phyloP scores from a whole-genome alignment of 1,140 invertebrate genomes.

The Aplysia californica region DNA sequence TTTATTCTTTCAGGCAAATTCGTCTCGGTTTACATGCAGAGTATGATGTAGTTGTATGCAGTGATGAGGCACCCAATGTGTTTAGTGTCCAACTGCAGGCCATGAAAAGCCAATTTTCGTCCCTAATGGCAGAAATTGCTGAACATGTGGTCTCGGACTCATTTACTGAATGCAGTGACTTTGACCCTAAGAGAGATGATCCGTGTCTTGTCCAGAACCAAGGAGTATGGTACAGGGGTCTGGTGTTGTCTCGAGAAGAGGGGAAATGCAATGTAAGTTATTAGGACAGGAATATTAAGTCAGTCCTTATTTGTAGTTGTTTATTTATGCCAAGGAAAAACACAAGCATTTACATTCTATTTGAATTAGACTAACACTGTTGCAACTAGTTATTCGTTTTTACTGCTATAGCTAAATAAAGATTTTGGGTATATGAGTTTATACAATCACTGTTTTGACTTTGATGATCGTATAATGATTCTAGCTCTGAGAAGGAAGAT shows the following conservation, averaged over 20 bases:
- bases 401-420: no score
- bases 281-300: no score
- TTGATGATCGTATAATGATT: no score
- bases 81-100: constrained; percentile 15
- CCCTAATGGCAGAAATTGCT: constrained; percentile 2
- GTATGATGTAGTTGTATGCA: constrained; percentile 13
- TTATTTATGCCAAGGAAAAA: no score
- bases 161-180: neutral
- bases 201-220: constrained; percentile 6
- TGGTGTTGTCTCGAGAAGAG: neutral
- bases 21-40: constrained; percentile 6
- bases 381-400: no score
- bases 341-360: no score
- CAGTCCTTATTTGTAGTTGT: no score
- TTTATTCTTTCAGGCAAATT: neutral
- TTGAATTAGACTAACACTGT: no score
- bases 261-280: constrained; percentile 3
- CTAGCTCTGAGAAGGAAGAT: no score
- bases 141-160: neutral
- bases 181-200: neutral
- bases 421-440: no score
- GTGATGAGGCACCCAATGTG: constrained; percentile 14
- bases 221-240: constrained; percentile 4
- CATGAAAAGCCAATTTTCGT: constrained; percentile 1
- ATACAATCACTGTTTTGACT: no score